Evolutionary conservation across 30 jellyfish, hydroid and myxozoan genomes (phyloP), one percentile per base, ranked within the genome.

Genomic region (Turritopsis dohrnii): DNA sequence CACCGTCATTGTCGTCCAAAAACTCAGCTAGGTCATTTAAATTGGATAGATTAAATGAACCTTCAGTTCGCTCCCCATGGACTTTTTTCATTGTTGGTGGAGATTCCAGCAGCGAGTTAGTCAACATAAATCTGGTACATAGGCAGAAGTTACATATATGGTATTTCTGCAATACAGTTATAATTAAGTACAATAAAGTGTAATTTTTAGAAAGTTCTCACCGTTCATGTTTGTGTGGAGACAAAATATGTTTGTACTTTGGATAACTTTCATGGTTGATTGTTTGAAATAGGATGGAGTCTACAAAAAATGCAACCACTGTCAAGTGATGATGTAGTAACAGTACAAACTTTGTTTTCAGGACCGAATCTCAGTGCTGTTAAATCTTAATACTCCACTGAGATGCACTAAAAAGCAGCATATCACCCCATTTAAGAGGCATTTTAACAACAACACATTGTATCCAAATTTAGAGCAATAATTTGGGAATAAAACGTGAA

Each of bases 181-280:
- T 41, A 13, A 41, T 41, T n/a, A n/a, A n/a, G n/a, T n/a, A n/a
- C n/a, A n/a, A n/a, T n/a, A n/a, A n/a, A n/a, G n/a, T n/a, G n/a
- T n/a, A n/a, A n/a, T n/a, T n/a, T n/a, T n/a, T n/a, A n/a, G n/a
- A n/a, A n/a, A n/a, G n/a, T n/a, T n/a, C 79, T 21, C 21, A 80
- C 87, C 65, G 54, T 80, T 80, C 87, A 26, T 80, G 87, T 80
- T 80, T 80, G 54, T 80, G 22, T 52, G 87, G 87, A 16, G 87
- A 52, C 28, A 80, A 65, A 65, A 80, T 52, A 65, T 80, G 82
- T 53, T 80, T 80, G 79, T 80, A 80, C 23, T 74, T 74, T 13
- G 28, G 53, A 74, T 74, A 74, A 74, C 83, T 74, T 74, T 74
- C n/a, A n/a, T 74, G 83, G 16, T 21, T n/a, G 19, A 74, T 29